phyloP scores from a whole-genome alignment of 2,113 vertebrate species.

The human (Homo sapiens) region GRCh38 chr6:132166501-132167000 shows the following conservation, averaged over 20 bases:
- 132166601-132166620: neutral
- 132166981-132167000: neutral
- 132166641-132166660: neutral
- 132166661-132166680: neutral
- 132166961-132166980: neutral
- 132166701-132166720: neutral
- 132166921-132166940: neutral
- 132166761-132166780: neutral
- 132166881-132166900: neutral
- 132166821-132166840: neutral
- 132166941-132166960: neutral
- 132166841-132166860: neutral
- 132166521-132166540: neutral
- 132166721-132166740: neutral
- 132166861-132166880: neutral
- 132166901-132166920: neutral
- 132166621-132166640: neutral
- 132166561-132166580: neutral
- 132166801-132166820: neutral
- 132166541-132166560: neutral
- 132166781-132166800: neutral
- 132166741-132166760: neutral
- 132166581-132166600: neutral
- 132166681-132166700: neutral
- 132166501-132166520: neutral